Percentiles rank a stretch among this genome's conserved stretches.
These are phyloP conservation scores for Linepithema humile DNA, from an alignment of 1,140 invertebrate species.

Conservation along the genomic window DNA sequence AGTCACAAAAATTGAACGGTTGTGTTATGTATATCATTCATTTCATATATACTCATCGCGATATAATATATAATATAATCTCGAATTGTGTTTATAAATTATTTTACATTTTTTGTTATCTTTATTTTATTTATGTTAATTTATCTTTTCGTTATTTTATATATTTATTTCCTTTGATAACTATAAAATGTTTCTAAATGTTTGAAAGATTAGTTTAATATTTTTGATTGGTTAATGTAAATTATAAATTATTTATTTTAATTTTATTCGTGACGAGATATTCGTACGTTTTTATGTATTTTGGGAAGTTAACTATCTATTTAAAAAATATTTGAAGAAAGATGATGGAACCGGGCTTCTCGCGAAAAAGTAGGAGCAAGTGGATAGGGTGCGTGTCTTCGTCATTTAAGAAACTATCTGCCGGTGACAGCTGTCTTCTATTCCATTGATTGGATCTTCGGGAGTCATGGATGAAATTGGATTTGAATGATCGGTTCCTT, in stretches of 20 bases:
- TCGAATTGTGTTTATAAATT: not conserved
- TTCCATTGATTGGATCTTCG: slow-evolving; percentile 75
- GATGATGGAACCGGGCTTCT: not conserved
- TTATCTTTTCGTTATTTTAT: not conserved
- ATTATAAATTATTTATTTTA: not conserved
- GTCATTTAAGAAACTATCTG: slow-evolving; percentile 74
- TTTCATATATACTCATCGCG: not conserved
- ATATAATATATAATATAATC: not conserved
- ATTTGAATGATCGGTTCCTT: slow-evolving; percentile 58
- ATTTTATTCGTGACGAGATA: not conserved
- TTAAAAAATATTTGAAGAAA: slow-evolving; percentile 5
- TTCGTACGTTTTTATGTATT: not conserved
- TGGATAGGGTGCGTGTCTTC: slow-evolving; percentile 20
- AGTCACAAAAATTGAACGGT: slow-evolving; percentile 34
- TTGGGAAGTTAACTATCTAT: not conserved
- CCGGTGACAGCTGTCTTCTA: slow-evolving; percentile 73
- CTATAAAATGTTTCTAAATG: not conserved
- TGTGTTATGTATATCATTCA: not conserved
- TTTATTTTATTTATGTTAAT: slow-evolving; percentile 26
- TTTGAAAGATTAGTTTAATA: too few relatives aligned
- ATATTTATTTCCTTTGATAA: not conserved
- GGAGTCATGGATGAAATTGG: slow-evolving; percentile 65
- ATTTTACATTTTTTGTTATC: not conserved
- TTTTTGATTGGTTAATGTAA: not conserved
- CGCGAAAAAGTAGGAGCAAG: not conserved